Conservation (phyloP, 2,888 invertebrate species). For the Calephelis perditalis region DNA sequence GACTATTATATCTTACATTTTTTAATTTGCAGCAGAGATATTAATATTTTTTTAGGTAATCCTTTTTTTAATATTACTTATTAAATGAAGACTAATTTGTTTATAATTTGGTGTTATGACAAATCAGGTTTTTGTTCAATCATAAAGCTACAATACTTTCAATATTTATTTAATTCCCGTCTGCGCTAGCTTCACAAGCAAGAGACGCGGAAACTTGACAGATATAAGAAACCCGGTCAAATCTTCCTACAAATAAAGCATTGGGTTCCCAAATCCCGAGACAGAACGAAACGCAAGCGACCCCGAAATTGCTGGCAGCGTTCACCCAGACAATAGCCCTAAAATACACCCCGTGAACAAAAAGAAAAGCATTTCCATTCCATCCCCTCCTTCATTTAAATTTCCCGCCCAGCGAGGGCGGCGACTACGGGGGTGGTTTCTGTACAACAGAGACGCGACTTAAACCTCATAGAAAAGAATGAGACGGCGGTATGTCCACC, state of each 20-base stretch:
- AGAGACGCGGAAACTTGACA: conserved; percentile 17
- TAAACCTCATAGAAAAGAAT: conserved; percentile 70
- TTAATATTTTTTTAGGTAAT: too few relatives aligned
- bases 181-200: too few relatives aligned
- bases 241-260: conserved; percentile 41
- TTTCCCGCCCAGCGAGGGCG: conserved; percentile 75
- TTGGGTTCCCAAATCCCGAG: conserved; percentile 63
- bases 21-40: too few relatives aligned
- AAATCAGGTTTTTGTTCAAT: too few relatives aligned
- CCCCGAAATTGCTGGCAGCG: conserved; percentile 76
- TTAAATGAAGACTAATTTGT: too few relatives aligned
- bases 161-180: too few relatives aligned
- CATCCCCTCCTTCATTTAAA: conserved; percentile 67
- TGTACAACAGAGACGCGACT: conserved; percentile 69
- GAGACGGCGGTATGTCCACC: conserved; percentile 73
- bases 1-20: too few relatives aligned
- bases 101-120: too few relatives aligned
- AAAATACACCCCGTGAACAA: conserved; percentile 70
- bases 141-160: too few relatives aligned
- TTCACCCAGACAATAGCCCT: conserved; percentile 77
- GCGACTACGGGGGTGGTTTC: conserved; percentile 72
- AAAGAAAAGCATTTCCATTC: conserved; percentile 74
- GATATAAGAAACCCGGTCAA: conserved; percentile 33
- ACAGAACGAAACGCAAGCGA: conserved; percentile 64
- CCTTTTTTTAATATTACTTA: too few relatives aligned